Conservation (phyloP, 2,888 invertebrate species). For the Pseudococcus longispinus region DNA sequence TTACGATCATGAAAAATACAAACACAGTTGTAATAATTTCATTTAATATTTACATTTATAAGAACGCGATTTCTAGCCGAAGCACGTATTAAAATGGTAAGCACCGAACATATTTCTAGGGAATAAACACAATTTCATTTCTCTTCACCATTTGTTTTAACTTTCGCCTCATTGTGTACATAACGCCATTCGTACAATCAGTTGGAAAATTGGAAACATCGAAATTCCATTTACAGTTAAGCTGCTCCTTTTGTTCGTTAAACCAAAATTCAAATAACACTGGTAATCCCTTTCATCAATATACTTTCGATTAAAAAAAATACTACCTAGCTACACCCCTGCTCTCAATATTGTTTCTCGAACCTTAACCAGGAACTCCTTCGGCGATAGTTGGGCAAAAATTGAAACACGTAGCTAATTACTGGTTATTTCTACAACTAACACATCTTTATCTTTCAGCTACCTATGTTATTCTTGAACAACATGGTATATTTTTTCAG, state of each 20-base stretch:
- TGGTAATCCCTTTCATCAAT: constrained; percentile 37
- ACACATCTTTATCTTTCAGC: too few relatives aligned
- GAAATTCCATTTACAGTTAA: constrained; percentile 43
- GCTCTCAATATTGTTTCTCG: not conserved
- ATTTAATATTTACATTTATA: constrained; percentile 8
- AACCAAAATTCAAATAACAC: constrained; percentile 45
- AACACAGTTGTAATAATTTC: not conserved
- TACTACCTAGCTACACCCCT: not conserved
- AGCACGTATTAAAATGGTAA: constrained; percentile 45
- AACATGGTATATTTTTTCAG: too few relatives aligned
- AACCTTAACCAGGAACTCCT: not conserved
- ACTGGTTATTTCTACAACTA: not conserved
- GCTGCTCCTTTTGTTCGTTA: constrained; percentile 39
- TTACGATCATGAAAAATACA: not conserved
- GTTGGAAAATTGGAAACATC: constrained; percentile 42
- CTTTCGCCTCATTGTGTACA: constrained; percentile 41
- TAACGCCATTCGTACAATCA: constrained; percentile 40
- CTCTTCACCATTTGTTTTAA: constrained; percentile 39
- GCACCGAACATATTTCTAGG: constrained; percentile 18
- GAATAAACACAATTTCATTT: constrained; percentile 42
- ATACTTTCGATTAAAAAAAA: constrained; percentile 1
- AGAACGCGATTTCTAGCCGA: constrained; percentile 27
- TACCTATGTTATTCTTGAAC: too few relatives aligned
- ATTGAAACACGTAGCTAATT: not conserved
- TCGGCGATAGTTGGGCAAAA: not conserved